Conservation (phyloP, 2,888 invertebrate species). For the Rosalia funebris region DNA sequence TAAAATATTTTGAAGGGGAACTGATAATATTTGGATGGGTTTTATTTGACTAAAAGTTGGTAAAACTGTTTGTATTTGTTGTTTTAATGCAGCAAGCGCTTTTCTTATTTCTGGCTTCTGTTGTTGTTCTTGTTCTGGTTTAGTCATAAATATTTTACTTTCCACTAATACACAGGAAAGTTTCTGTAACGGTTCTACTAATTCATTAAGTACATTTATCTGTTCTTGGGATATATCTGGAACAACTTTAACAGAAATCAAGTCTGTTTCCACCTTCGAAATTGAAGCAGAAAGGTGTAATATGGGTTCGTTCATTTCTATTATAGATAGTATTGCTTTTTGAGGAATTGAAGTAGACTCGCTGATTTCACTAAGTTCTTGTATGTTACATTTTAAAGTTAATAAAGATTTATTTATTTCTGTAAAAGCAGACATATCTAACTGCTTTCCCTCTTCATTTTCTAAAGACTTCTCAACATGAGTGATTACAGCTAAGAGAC, state of each 20-base stretch:
- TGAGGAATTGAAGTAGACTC: not conserved
- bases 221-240: constrained; percentile 14
- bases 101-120: constrained; percentile 37
- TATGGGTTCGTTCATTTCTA: constrained; percentile 5
- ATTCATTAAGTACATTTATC: not conserved
- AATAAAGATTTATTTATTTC: constrained; percentile 4
- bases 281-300: constrained; percentile 17
- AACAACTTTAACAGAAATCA: constrained; percentile 1
- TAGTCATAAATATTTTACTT: constrained; percentile 23
- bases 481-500: constrained; percentile 29
- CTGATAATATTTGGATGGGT: not conserved
- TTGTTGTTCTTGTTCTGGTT: constrained; percentile 29
- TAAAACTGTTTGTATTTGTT: constrained; percentile 27
- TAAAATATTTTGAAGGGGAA: constrained; percentile 12
- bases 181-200: constrained; percentile 30
- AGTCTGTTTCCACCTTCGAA: constrained; percentile 3
- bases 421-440: constrained; percentile 5
- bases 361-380: not conserved
- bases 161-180: constrained; percentile 28
- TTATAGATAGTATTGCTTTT: not conserved
- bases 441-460: constrained; percentile 20
- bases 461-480: constrained; percentile 18
- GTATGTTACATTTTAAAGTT: not conserved
- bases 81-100: constrained; percentile 36
- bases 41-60: not conserved